phyloP scores from a whole-genome alignment of 2,888 invertebrate species.

The Poecilus cupreus region DNA sequence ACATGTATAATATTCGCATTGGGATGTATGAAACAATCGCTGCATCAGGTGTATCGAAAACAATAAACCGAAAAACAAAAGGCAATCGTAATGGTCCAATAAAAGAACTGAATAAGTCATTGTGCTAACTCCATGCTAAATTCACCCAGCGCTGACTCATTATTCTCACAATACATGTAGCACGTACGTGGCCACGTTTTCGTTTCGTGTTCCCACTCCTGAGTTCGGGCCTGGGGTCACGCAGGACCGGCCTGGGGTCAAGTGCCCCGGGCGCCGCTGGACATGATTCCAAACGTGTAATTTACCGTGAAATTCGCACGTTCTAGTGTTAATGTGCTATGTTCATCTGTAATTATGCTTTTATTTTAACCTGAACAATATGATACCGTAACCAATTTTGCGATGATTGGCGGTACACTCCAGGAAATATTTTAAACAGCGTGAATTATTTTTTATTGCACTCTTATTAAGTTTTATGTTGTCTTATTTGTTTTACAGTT shows the following conservation, averaged over 20 bases:
- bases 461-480: background rate
- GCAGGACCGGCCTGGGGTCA: constrained; percentile 45
- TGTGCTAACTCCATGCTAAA: background rate
- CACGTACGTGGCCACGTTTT: too few species aligned
- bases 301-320: constrained; percentile 16
- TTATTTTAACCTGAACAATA: too few species aligned
- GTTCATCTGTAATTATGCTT: background rate
- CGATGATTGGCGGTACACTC: background rate
- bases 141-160: background rate
- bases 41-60: background rate
- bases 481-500: background rate
- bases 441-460: too few species aligned
- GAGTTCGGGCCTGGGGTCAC: constrained; percentile 15
- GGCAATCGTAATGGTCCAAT: background rate
- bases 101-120: background rate
- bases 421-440: too few species aligned
- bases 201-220: too few species aligned
- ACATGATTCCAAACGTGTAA: constrained; percentile 12
- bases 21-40: background rate
- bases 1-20: background rate
- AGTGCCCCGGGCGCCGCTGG: constrained; percentile 6
- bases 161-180: background rate
- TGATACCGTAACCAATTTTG: too few species aligned
- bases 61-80: background rate
- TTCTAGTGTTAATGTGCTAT: constrained; percentile 10